phyloP scores from a whole-genome alignment of 1,140 invertebrate species.

The Microvelia longipes region DNA sequence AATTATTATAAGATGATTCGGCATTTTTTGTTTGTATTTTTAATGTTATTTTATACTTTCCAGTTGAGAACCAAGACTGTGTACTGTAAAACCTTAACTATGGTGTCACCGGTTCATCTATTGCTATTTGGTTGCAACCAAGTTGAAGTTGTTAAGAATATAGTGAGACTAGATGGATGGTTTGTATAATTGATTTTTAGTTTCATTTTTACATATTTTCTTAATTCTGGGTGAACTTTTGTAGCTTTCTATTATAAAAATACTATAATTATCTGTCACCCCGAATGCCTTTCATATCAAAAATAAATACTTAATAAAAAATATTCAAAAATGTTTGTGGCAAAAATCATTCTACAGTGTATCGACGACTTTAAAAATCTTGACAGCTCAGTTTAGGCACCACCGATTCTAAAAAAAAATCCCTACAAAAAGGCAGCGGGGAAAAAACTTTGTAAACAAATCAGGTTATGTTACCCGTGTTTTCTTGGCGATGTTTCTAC shows the following conservation, averaged over 20 bases:
- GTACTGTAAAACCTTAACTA: constrained; percentile 93
- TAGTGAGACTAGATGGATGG: constrained; percentile 73
- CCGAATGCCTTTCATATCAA: neutral
- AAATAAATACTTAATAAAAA: neutral
- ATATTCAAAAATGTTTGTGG: neutral
- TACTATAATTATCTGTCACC: neutral
- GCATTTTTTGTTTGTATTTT: too few relatives aligned
- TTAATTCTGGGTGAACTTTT: neutral
- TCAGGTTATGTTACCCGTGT: too few relatives aligned
- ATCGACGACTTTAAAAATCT: neutral
- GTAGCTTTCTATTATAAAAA: neutral
- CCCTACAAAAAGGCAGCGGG: too few relatives aligned
- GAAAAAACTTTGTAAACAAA: too few relatives aligned
- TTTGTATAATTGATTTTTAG: too few relatives aligned
- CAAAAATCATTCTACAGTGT: neutral
- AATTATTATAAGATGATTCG: too few relatives aligned
- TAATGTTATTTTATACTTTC: too few relatives aligned
- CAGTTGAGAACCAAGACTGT: constrained; percentile 87
- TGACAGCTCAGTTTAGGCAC: too few relatives aligned
- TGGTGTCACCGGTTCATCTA: constrained; percentile 87
- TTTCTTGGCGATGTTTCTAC: too few relatives aligned
- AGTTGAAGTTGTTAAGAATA: constrained; percentile 43
- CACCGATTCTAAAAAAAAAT: too few relatives aligned
- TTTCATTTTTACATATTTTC: neutral
- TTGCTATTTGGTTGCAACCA: constrained; percentile 81